Conservation (phyloP, 2,797 vertebrate genomes). For the Propithecus perrieri region DNA sequence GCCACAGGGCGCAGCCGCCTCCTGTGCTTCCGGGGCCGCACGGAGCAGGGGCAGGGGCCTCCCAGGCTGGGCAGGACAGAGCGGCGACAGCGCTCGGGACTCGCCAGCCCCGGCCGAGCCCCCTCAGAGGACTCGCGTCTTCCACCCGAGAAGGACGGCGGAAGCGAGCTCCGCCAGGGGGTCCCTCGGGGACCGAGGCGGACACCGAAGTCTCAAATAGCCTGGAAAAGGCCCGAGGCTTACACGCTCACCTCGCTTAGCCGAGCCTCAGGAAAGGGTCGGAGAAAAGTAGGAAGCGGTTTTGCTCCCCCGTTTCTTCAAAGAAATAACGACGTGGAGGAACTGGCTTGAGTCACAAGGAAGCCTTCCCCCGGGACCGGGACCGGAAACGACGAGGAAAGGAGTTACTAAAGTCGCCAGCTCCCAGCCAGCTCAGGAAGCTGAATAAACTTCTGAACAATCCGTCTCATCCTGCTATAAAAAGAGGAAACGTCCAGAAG, state of each 20-base stretch:
- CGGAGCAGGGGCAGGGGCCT: not conserved
- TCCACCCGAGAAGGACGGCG: not conserved
- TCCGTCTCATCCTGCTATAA: conserved; percentile 3
- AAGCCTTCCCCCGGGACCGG: conserved; percentile 3
- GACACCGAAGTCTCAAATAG: not conserved
- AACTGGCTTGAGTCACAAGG: not conserved
- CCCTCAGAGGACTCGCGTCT: not conserved
- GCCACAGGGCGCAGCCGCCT: not conserved
- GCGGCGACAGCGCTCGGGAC: too few relatives aligned
- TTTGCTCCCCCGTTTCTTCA: not conserved
- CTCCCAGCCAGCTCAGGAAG: conserved; percentile 49
- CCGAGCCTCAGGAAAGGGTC: not conserved
- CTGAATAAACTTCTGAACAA: conserved; percentile 10
- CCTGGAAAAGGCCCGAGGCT: not conserved
- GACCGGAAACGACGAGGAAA: not conserved
- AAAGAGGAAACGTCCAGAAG: not conserved
- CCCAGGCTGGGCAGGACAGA: too few relatives aligned
- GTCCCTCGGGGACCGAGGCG: not conserved
- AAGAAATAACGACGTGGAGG: not conserved
- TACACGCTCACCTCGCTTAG: not conserved
- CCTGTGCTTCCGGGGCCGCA: too few relatives aligned
- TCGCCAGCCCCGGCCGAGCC: not conserved
- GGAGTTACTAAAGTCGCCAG: not conserved
- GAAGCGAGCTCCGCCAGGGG: accelerated
- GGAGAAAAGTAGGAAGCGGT: not conserved